Conservation (phyloP, 2,113 vertebrate genomes). For the Bubo bubo region DNA sequence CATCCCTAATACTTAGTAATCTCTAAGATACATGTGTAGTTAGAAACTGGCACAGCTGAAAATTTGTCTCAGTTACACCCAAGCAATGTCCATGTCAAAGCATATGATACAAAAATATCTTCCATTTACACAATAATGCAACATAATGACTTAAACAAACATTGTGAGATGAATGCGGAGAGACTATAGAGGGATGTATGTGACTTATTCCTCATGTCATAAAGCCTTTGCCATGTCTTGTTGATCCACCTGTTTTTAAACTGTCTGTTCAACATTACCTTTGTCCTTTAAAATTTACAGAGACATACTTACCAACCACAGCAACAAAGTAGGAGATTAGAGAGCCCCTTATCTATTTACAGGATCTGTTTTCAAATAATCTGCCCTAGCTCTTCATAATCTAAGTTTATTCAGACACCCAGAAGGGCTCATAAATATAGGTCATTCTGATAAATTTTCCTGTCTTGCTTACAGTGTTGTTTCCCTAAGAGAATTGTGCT, state of each 20-base stretch:
- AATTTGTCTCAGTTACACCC: neutral
- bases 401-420: neutral
- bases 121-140: neutral
- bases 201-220: neutral
- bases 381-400: neutral
- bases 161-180: rapidly evolving
- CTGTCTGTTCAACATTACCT: neutral
- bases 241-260: neutral
- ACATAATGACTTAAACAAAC: neutral
- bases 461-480: neutral
- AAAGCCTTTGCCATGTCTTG: neutral
- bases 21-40: neutral
- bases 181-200: neutral
- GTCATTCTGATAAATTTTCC: neutral
- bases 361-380: neutral
- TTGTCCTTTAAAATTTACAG: neutral
- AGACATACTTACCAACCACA: neutral
- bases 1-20: neutral
- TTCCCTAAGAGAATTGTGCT: neutral
- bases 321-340: neutral
- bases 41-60: neutral
- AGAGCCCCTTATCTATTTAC: neutral
- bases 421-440: neutral
- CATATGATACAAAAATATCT: neutral
- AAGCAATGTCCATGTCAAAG: neutral